A percentile compares a stretch with the other conserved stretches of the same genome.
phyloP scores from a whole-genome alignment of 2,797 vertebrate genomes.

The Syngnathus rostellatus region DNA sequence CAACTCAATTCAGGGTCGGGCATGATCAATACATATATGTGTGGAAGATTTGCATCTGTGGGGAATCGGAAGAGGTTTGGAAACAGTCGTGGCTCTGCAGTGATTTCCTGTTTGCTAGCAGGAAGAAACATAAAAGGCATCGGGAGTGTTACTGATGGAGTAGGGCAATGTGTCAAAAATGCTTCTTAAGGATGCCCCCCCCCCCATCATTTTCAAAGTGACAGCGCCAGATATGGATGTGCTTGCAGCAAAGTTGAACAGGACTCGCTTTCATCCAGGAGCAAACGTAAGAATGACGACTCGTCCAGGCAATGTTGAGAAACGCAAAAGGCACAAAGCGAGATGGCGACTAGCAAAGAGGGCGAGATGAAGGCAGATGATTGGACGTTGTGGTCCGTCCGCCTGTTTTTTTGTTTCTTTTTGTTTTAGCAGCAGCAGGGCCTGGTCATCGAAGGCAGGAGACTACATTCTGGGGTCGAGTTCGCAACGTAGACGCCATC shows the following conservation, averaged over 20 bases:
- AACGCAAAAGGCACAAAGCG: conserved; percentile 58
- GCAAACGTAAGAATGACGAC: not conserved
- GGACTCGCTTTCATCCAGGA: not conserved
- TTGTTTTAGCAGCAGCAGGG: conserved; percentile 52
- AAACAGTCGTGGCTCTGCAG: not conserved
- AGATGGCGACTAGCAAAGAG: conserved; percentile 4
- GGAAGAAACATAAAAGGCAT: conserved; percentile 1
- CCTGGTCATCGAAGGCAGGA: conserved; percentile 34
- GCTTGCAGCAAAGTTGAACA: not conserved
- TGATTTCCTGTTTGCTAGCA: not conserved
- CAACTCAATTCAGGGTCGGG: not conserved
- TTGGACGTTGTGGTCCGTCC: conserved; percentile 14
- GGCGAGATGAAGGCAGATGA: conserved; percentile 1
- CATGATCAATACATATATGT: not conserved
- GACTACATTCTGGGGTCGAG: conserved; percentile 67
- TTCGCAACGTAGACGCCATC: conserved; percentile 20
- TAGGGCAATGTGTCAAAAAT: not conserved
- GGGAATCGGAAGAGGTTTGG: not conserved
- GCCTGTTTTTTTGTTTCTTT: conserved; percentile 13
- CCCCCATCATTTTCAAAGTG: not conserved
- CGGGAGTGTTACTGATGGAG: not conserved
- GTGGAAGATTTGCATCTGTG: too few species aligned
- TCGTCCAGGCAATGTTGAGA: conserved; percentile 5
- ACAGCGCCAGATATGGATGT: not conserved
- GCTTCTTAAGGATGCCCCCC: not conserved